Evolutionary conservation across 2,113 vertebrate species (phyloP).

Genomic region (Clupea harengus): DNA sequence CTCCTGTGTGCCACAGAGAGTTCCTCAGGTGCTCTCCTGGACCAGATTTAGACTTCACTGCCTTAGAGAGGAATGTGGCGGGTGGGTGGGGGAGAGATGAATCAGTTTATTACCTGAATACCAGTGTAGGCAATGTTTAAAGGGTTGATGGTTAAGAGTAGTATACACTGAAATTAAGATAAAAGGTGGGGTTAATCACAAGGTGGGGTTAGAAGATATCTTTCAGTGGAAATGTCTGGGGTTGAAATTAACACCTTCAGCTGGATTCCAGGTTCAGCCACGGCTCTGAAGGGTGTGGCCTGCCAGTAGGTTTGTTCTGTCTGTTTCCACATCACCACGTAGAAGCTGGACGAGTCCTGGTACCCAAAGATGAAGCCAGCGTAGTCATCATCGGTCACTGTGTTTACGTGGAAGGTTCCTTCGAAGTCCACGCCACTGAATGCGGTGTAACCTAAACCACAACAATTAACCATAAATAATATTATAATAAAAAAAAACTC

Average conservation of each 20-base stretch:
- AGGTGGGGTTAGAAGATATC: neutral
- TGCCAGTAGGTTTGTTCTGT: constrained; percentile 99
- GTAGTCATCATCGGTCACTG: constrained; percentile 94
- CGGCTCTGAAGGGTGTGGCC: constrained; percentile 93
- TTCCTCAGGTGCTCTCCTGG: constrained; percentile 95
- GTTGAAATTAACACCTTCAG: constrained; percentile 68
- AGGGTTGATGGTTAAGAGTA: neutral
- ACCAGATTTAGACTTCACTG: constrained; percentile 93
- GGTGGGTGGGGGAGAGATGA: neutral
- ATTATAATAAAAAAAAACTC: too few species aligned
- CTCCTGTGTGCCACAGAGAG: constrained; percentile 96
- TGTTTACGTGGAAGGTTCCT: constrained; percentile 97
- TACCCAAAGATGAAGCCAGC: constrained; percentile 99
- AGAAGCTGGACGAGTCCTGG: constrained; percentile 98
- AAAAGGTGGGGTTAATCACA: neutral
- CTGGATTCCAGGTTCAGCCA: constrained; percentile 96
- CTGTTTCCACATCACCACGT: constrained; percentile 99
- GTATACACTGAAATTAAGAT: neutral
- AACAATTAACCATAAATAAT: neutral
- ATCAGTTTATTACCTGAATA: neutral
- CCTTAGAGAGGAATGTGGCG: constrained; percentile 64
- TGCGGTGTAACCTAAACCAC: constrained; percentile 88
- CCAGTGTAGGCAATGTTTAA: neutral
- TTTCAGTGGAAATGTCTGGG: neutral
- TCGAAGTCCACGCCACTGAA: constrained; percentile 99